Base-by-base conservation (phyloP, 2,888 invertebrate species). In the Protophormia terraenovae region DNA sequence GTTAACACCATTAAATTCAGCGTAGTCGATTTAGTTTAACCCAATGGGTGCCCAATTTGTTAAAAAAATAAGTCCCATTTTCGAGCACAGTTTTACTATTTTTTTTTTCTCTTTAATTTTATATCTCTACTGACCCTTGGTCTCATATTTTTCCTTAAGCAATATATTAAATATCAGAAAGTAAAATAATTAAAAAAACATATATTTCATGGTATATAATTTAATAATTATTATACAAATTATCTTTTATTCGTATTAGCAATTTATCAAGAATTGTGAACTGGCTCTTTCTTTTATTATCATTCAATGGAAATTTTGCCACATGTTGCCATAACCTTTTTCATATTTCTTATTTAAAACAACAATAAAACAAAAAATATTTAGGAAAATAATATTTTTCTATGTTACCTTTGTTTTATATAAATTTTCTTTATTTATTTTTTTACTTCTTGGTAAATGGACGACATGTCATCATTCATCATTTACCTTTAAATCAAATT, bases 401-500 rank as follows among this genome's bases (percentile, higher is more conserved):
- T 14, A 45, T 14, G 6, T 8, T 3, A 22, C 12, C 32, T 22
- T 32, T 16, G 32, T 58, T 58, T 29, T 58, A 55, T 58, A 6
- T 10, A 7, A 22, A 24, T 19, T 10, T 10, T 22, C 0, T 16
- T 22, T 12, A 12, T 58, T 7, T 29, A 32, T 32, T 32, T 29
- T 58, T n/a, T 58, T 58, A 29, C 7, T 29, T 58, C 58, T 58
- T 29, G 22, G 22, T 66, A 66, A 66, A 66, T 45, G 10, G 7
- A 22, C 38, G 22, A 22, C 8, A 29, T 58, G 19, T 58, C 55
- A 22, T 45, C 66, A 66, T 47, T 29, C 47, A 67, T 47, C 67
- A 67, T 19, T 47, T 32, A 67, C 47, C 47, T n/a, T n/a, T 32
- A 27, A 67, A 67, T 67, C 47, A 67, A 66, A 66, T 66, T 64